Base-by-base conservation (phyloP, 2,797 vertebrate species). In the Danio jaintianensis region DNA sequence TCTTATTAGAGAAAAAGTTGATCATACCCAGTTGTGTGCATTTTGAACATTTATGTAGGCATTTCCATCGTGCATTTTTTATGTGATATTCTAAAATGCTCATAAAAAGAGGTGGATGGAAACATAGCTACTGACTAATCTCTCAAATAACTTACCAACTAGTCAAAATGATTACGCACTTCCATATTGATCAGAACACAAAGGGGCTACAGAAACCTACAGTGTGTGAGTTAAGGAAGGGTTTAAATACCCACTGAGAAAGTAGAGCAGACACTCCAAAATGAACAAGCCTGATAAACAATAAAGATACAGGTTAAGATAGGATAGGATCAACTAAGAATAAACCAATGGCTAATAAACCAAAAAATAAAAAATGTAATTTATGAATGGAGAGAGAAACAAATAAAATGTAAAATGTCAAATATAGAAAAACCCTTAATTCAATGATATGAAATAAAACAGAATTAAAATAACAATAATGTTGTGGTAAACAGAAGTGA, bases 211-310 rank as follows among this genome's bases (percentile, higher is more conserved):
- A 58, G 12, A 43, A 20, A 11, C 7, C 48, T 76, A 55, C n/a
- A 22, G 15, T 52, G 12, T 7, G 40, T n/a, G 55, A 56, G 11
- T 70, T n/a, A 68, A 20, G 29, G 10, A 18, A 67, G 61, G 61
- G 68, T 53, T 56, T 52, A 58, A 76, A 82, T 85, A 79, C 71
- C 80, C 59, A 82, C 64, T 61, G 72, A 67, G 70, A 18, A 80
- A 59, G 73, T 53, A 72, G 66, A 82, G 55, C 50, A 85, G 83
- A 78, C 38, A 67, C 36, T 61, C 43, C 62, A 40, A 38, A 13
- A 70, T 73, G 53, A 40, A 67, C 61, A 73, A 67, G 42, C 68
- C 80, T 80, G 22, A 50, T 52, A 75, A 75, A 47, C 15, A 50
- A 78, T 18, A 74, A 55, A 62, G 13, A 78, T 53, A 67, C 47